Base-by-base conservation (phyloP, 2,888 invertebrate genomes). In the Ornithoptera alexandrae region DNA sequence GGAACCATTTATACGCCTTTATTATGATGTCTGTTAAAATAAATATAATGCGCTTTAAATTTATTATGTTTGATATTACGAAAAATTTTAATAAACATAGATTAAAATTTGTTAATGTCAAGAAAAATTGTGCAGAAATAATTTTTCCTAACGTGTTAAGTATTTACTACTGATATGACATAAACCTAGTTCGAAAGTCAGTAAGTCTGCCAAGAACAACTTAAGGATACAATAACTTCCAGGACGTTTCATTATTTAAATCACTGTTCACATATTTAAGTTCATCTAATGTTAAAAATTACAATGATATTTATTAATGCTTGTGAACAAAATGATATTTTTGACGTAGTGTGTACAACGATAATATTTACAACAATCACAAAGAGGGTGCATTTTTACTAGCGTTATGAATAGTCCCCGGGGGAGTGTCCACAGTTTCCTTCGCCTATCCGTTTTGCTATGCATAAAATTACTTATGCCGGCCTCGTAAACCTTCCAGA, bases 351-450 rank as follows among this genome's bases (percentile, higher is more conserved):
- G n/a, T n/a, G 53, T 12, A 5, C 18, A 2, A 79, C 76, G 81
- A 42, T 70, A 63, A 83, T 78, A 77, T 81, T 79, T 80, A 79
- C 80, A 80, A 76, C 81, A 79, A 80, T 79, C 77, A 76, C 74
- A 76, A 77, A 42, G 58, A 76, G 78, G 79, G 74, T 77, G 76
- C 75, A 75, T 76, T 80, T 86, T 85, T 85, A 85, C 83, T 82
- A 78, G 77, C 73, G 82, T 83, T 87, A 88, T 88, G 88, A 87
- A 88, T 87, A 88, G 78, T 74, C 71, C 80, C 77, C 76, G 73
- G 75, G 84, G 82, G 84, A 75, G 73, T 68, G 72, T 63, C 61
- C 56, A 61, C 56, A 61, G 68, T 72, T 74, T 76, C 75, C 77
- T 71, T 71, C 73, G 65, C 71, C 70, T 72, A 70, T 72, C 75